Conservation (phyloP, 2,113 vertebrate genomes). For the Corvus cornix region DNA sequence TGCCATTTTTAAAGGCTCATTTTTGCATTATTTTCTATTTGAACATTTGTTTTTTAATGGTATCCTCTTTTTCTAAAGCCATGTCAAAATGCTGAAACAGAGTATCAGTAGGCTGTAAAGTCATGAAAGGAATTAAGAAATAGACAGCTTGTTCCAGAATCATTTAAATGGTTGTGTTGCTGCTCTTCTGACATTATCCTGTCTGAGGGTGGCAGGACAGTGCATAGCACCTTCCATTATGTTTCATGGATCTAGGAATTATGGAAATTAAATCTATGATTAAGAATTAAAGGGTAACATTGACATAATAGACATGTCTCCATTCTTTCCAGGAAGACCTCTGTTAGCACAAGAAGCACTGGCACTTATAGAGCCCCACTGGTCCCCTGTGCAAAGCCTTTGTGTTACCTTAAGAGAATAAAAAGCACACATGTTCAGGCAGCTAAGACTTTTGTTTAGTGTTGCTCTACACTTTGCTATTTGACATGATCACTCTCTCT, state of each 20-base stretch:
- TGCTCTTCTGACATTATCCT: neutral
- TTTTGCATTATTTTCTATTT: conserved; percentile 6
- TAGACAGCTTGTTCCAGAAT: neutral
- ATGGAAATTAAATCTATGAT: neutral
- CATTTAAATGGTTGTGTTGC: neutral
- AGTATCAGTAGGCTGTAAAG: neutral
- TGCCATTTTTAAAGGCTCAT: neutral
- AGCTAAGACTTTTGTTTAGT: neutral
- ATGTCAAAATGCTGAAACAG: neutral
- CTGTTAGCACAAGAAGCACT: neutral
- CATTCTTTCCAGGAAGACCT: neutral
- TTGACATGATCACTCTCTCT: neutral
- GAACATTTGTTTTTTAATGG: neutral
- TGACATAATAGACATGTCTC: neutral
- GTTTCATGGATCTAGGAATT: neutral
- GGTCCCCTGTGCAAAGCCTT: neutral
- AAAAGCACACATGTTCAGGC: neutral
- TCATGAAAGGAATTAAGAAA: neutral
- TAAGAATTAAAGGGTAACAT: neutral
- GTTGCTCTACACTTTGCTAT: neutral
- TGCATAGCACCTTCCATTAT: neutral
- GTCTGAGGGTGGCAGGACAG: neutral
- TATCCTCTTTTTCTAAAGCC: neutral
- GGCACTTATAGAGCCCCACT: neutral
- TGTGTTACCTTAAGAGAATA: neutral